phyloP scores from a whole-genome alignment of 35 echinoderm and acorn worm genomes.

The Holothuria glaberrima region DNA sequence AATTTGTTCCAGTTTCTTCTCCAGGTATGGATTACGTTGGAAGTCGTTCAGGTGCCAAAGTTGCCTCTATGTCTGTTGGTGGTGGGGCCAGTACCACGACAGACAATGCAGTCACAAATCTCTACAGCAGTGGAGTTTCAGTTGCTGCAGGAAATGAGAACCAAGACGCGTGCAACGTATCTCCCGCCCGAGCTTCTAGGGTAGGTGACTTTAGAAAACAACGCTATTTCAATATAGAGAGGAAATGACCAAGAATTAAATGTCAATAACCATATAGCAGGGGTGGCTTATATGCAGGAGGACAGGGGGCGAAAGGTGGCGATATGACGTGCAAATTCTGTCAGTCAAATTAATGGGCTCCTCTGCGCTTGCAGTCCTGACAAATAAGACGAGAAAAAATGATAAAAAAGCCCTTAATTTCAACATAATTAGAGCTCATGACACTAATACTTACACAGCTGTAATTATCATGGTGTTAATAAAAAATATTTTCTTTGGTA shows the following conservation, averaged over 20 bases:
- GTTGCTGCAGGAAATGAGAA: constrained; percentile 66
- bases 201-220: not conserved
- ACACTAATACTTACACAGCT: no score
- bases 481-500: no score
- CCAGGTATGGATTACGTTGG: constrained; percentile 67
- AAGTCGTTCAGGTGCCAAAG: not conserved
- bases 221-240: not conserved
- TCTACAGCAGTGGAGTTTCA: constrained; percentile 18
- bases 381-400: no score
- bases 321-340: no score
- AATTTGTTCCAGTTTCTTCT: not conserved
- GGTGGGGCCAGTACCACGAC: constrained; percentile 44
- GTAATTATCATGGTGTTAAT: no score
- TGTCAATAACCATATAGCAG: no score
- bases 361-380: no score
- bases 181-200: constrained; percentile 53
- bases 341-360: no score
- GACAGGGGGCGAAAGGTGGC: no score
- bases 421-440: no score
- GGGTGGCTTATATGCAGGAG: no score
- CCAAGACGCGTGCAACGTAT: constrained; percentile 52
- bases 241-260: not conserved
- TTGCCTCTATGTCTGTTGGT: constrained; percentile 70
- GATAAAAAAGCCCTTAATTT: no score
- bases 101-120: constrained; percentile 54